phyloP scores from a whole-genome alignment of 2,797 vertebrate genomes.

The Anabas testudineus region DNA sequence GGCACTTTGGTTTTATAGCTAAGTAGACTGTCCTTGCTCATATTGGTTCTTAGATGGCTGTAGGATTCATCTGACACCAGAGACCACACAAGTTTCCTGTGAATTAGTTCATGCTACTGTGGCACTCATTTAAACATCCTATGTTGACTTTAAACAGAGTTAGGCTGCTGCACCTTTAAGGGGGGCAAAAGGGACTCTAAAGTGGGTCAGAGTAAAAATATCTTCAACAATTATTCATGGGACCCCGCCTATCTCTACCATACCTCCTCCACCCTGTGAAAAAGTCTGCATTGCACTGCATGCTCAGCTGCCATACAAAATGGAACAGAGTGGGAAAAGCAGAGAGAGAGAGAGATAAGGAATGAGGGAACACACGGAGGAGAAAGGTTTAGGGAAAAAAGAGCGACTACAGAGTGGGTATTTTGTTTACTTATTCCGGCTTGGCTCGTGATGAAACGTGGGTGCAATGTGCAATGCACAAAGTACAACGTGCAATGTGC shows the following conservation, averaged over 20 bases:
- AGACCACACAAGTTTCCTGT: conserved; percentile 9
- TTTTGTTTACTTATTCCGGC: conserved; percentile 65
- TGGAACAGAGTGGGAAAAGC: conserved; percentile 31
- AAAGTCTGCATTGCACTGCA: conserved; percentile 84
- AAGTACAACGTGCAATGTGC: conserved; percentile 59
- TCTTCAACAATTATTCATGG: conserved; percentile 88
- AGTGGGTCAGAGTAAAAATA: conserved; percentile 90
- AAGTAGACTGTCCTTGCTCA: background rate
- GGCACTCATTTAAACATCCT: conserved; percentile 29
- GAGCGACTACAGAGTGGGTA: conserved; percentile 32
- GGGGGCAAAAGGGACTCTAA: conserved; percentile 80
- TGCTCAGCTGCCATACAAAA: background rate
- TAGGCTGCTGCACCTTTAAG: conserved; percentile 81
- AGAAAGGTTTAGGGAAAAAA: conserved; percentile 39
- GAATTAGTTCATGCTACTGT: conserved; percentile 14
- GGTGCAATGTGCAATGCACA: conserved; percentile 59
- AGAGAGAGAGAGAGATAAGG: conserved; percentile 37
- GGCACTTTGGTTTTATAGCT: background rate
- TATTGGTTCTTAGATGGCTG: conserved; percentile 2
- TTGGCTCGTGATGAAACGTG: conserved; percentile 75
- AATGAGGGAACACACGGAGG: background rate
- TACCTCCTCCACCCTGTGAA: conserved; percentile 75
- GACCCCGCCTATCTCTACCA: conserved; percentile 77
- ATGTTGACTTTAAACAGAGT: conserved; percentile 48
- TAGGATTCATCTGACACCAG: conserved; percentile 6